Conservation (phyloP, 1,140 invertebrate genomes). For the Aphelinus atriplicis region DNA sequence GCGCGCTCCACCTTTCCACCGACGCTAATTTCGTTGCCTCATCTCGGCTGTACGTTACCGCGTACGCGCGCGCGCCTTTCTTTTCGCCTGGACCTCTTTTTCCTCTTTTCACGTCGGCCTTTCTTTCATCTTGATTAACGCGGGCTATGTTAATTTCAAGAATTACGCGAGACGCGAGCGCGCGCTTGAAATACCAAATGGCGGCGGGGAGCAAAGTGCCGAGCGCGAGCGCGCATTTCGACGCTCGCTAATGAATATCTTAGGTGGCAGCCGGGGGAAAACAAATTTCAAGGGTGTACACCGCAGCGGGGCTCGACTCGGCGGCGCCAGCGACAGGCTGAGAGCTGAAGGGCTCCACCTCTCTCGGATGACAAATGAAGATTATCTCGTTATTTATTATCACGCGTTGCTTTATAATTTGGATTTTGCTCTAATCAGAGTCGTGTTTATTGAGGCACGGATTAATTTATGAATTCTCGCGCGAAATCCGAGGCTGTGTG, state of each 20-base stretch:
- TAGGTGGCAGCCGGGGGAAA: not conserved
- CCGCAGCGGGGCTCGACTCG: not conserved
- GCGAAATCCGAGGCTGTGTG: no score
- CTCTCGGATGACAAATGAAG: conserved; percentile 25
- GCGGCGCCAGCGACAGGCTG: not conserved
- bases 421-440: no score
- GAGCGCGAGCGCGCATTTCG: conserved; percentile 17
- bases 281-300: conserved; percentile 16
- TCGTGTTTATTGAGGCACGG: no score
- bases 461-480: no score
- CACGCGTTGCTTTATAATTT: not conserved
- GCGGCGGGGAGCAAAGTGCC: not conserved
- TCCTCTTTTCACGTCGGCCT: not conserved
- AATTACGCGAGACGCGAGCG: conserved; percentile 1
- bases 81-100: not conserved
- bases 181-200: conserved; percentile 36
- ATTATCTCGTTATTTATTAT: conserved; percentile 12
- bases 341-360: not conserved
- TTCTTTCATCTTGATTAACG: conserved; percentile 40
- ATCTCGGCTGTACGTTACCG: not conserved
- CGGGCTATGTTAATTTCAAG: conserved; percentile 34
- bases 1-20: not conserved
- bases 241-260: conserved; percentile 31
- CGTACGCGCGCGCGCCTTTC: not conserved
- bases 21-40: not conserved